Evolutionary conservation across 1,140 invertebrate genomes (phyloP).

Genomic region (Neuroterus valhalla): DNA sequence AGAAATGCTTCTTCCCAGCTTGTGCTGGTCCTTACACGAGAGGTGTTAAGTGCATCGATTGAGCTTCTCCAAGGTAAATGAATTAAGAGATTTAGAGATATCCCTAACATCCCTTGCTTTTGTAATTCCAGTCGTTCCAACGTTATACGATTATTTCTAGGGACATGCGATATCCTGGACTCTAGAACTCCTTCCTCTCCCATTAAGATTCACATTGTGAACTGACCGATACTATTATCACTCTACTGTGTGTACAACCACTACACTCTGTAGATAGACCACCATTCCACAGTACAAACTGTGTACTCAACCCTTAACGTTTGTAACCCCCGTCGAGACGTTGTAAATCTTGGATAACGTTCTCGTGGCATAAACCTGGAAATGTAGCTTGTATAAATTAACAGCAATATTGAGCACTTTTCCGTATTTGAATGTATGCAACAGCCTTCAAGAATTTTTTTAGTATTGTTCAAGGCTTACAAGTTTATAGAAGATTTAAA

Average conservation of each 20-base stretch:
- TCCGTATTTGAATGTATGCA: too few species aligned
- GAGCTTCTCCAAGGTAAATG: neutral
- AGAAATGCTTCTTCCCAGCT: too few species aligned
- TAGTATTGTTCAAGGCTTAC: too few species aligned
- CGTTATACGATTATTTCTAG: neutral
- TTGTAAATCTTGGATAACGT: slow-evolving; percentile 18
- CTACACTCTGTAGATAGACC: neutral
- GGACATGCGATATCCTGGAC: neutral
- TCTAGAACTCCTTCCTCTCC: neutral
- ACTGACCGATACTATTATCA: slow-evolving; percentile 9
- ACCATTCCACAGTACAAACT: neutral
- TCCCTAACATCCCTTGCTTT: neutral
- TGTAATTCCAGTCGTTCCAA: neutral
- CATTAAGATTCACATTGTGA: slow-evolving; percentile 17
- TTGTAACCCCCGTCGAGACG: neutral
- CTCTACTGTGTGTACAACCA: neutral
- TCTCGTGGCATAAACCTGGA: slow-evolving; percentile 5
- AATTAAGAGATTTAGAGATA: neutral
- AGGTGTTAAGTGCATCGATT: slow-evolving; percentile 1
- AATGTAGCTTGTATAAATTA: slow-evolving; percentile 16
- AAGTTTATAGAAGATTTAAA: too few species aligned
- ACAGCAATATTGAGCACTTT: neutral
- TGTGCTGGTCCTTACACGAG: neutral
- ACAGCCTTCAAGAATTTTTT: too few species aligned
- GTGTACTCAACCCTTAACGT: slow-evolving; percentile 1